Percentiles rank a stretch among this genome's conserved stretches.
Conservation (phyloP, 2,797 vertebrate genomes). For the Hirundo rustica region DNA sequence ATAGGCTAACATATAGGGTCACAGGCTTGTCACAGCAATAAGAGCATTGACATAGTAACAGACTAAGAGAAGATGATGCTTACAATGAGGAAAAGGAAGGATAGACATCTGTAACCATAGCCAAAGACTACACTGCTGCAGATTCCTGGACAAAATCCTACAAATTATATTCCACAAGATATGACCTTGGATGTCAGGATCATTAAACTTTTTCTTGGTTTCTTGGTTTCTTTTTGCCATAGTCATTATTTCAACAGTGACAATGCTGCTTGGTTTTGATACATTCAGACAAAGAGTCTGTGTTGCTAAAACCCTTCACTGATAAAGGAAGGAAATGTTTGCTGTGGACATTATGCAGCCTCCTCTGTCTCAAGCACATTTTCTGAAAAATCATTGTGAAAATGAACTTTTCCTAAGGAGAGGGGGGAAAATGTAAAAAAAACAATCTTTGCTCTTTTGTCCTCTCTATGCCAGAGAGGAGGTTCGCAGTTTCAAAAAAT, state of each 20-base stretch:
- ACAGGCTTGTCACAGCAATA: background rate
- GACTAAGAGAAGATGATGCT: background rate
- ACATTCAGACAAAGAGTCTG: background rate
- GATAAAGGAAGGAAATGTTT: background rate
- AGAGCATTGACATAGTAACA: background rate
- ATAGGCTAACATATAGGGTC: background rate
- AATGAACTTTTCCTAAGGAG: background rate
- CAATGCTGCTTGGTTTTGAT: background rate
- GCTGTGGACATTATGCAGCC: background rate
- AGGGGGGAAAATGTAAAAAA: rapidly evolving
- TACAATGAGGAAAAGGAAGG: background rate
- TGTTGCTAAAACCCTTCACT: background rate
- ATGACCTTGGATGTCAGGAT: background rate
- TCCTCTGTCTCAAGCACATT: background rate
- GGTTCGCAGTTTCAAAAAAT: background rate
- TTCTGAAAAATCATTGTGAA: background rate
- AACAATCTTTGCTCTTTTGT: background rate
- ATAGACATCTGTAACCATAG: background rate
- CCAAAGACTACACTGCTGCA: background rate
- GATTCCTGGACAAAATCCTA: background rate
- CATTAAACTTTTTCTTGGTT: background rate
- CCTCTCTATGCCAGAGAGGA: background rate
- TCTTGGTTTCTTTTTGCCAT: background rate
- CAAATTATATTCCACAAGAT: background rate
- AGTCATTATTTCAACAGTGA: background rate